Evolutionary conservation across 2,888 invertebrate genomes (phyloP).

Genomic region (Bembecia ichneumoniformis): DNA sequence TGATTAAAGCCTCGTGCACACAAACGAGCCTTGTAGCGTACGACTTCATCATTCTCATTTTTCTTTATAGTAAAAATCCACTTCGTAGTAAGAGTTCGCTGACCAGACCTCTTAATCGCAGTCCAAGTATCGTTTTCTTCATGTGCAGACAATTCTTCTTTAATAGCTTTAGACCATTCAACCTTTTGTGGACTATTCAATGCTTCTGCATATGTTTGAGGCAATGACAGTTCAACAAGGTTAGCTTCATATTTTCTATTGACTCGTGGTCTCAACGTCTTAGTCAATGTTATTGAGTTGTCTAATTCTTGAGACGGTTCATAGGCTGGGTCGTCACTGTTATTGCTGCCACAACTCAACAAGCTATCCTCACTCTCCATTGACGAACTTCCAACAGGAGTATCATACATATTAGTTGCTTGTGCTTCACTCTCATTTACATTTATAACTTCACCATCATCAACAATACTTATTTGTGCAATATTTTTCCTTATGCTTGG

Average conservation of each 20-base stretch:
- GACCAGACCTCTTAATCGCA: constrained; percentile 3
- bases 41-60: constrained; percentile 7
- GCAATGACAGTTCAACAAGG: constrained; percentile 12
- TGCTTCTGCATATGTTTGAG: constrained; percentile 16
- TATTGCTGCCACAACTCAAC: no score
- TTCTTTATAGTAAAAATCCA: constrained; percentile 18
- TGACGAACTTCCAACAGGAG: no score
- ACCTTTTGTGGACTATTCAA: constrained; percentile 9
- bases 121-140: constrained; percentile 17
- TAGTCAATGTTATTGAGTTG: constrained; percentile 9
- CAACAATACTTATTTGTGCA: constrained; percentile 7
- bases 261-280: constrained; percentile 15
- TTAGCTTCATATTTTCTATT: constrained; percentile 15
- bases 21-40: constrained; percentile 10
- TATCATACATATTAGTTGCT: no score
- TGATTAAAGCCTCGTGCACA: constrained; percentile 15
- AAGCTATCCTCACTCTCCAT: no score
- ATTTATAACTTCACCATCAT: constrained; percentile 8
- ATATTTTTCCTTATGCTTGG: constrained; percentile 10
- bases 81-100: constrained; percentile 13
- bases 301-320: constrained; percentile 14
- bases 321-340: constrained; percentile 12
- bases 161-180: constrained; percentile 13
- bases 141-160: constrained; percentile 14
- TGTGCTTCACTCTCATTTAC: no score